Percentiles rank a stretch among this genome's conserved stretches.
These are phyloP conservation scores for Etheostoma cragini DNA, from an alignment of 2,113 vertebrate species.

Conservation along the genomic window DNA sequence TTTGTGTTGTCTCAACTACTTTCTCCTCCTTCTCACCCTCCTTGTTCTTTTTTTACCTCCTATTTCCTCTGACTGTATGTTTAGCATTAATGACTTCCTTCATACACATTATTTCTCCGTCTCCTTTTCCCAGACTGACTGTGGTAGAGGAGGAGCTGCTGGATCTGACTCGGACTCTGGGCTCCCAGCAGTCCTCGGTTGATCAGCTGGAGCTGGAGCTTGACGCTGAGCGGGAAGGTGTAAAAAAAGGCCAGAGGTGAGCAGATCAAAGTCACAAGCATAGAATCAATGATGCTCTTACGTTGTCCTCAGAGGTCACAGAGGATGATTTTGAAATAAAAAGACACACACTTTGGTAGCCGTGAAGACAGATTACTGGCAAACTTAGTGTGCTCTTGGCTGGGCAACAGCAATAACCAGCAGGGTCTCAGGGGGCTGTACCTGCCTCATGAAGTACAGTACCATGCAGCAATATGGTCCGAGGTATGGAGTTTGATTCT, in stretches of 20 bases:
- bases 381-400: slow-evolving; percentile 31
- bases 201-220: slow-evolving; percentile 88
- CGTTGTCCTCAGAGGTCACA: slow-evolving; percentile 6
- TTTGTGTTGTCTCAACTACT: slow-evolving; percentile 22
- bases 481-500: slow-evolving; percentile 46
- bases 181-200: slow-evolving; percentile 81
- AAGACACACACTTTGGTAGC: background rate
- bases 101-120: background rate
- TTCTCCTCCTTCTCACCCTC: background rate
- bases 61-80: background rate
- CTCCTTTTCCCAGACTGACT: slow-evolving; percentile 77
- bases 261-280: background rate
- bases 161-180: slow-evolving; percentile 66
- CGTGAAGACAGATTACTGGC: slow-evolving; percentile 33
- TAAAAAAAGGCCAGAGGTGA: slow-evolving; percentile 82
- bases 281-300: slow-evolving; percentile 7
- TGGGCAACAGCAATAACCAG: slow-evolving; percentile 40
- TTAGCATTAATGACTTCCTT: slow-evolving; percentile 14
- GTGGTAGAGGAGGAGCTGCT: slow-evolving; percentile 88
- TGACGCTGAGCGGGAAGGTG: slow-evolving; percentile 73
- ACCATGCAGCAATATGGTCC: slow-evolving; percentile 27
- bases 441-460: slow-evolving; percentile 60
- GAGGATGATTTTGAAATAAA: slow-evolving; percentile 5
- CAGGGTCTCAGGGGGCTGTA: slow-evolving; percentile 41
- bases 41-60: background rate